Conservation (phyloP, 2,797 vertebrate species). For the Oryzias dopingdopingensis region DNA sequence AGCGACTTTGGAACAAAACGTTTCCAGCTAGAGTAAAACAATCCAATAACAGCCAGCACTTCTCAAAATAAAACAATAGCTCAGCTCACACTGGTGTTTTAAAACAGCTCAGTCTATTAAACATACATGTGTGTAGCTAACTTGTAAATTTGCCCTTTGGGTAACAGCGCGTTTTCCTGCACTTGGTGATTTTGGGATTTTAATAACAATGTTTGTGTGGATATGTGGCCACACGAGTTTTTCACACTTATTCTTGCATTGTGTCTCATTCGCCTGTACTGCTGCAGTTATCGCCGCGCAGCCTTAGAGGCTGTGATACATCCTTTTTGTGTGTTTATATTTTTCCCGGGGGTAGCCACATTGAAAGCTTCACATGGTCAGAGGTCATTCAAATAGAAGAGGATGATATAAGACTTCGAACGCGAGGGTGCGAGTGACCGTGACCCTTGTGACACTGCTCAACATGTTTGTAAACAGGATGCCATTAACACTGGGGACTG, state of each 20-base stretch:
- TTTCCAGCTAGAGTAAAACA: slow-evolving; percentile 67
- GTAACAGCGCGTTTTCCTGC: slow-evolving; percentile 44
- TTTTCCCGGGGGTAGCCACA: slow-evolving; percentile 12
- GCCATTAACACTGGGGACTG: slow-evolving; percentile 94
- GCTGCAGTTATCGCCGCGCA: slow-evolving; percentile 1
- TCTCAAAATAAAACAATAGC: slow-evolving; percentile 69
- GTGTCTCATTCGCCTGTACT: slow-evolving; percentile 12
- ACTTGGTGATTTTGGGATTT: slow-evolving; percentile 54
- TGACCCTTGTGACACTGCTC: slow-evolving; percentile 88
- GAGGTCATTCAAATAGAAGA: slow-evolving; percentile 71
- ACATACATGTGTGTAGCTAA: slow-evolving; percentile 37
- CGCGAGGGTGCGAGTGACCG: slow-evolving; percentile 80
- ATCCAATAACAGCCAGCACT: slow-evolving; percentile 68
- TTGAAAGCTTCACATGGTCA: slow-evolving; percentile 49
- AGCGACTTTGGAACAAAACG: slow-evolving; percentile 56
- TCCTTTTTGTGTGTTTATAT: slow-evolving; percentile 11
- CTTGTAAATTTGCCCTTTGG: slow-evolving; percentile 61
- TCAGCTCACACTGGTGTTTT: slow-evolving; percentile 61
- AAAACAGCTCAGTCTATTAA: slow-evolving; percentile 56
- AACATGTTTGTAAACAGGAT: slow-evolving; percentile 97
- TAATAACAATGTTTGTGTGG: slow-evolving; percentile 46
- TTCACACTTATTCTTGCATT: slow-evolving; percentile 14
- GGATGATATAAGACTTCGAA: slow-evolving; percentile 57
- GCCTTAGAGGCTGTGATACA: slow-evolving; percentile 10
- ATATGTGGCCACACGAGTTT: slow-evolving; percentile 10